Base-by-base conservation (phyloP, 92 coral and sea anemone genomes). In the Bergia sp. region DNA sequence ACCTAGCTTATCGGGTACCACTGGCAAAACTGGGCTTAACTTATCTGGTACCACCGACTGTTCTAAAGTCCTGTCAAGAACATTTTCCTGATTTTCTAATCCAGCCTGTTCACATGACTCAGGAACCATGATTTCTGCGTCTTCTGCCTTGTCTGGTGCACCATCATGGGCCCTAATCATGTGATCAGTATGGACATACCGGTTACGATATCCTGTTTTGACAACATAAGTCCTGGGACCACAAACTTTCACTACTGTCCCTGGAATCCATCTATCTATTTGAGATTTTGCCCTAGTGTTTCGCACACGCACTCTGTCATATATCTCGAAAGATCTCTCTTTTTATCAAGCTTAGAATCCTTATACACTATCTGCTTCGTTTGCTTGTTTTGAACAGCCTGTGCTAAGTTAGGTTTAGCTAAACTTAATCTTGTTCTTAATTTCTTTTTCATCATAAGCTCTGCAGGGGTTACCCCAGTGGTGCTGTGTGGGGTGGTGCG, bases 141-240 rank as follows among this genome's bases (percentile, higher is more conserved):
- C 89, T 75, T 37, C 42, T 13, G 40, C 50, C 29, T 76, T 38
- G 58, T 77, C 84, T 7, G 89, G 89, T 21, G 43, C 85, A 18
- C 58, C 71, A 65, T 84, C 88, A 82, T 88, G 90, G 29, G 91
- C 91, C 88, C 43, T 72, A 9, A 79, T 89, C 82, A 82, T 37
- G 71, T 90, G 92, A 77, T 85, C 89, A 90, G 85, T 85, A 21
- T 72, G 92, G 86, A 85, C 89, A 76, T 90, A 80, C 18, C 82
- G 71, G 38, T 29, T 90, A 40, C 50, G 69, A 73, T 77, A 77
- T 58, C 92, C 85, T 76, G 88, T 82, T 66, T 50, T 69, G 2
- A 80, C 90, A 43, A 86, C 43, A 86, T 90, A 86, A 23, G 82
- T 65, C 81, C 87, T 80, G 50, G 90, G 90, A 79, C 90, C 87